Conservation (phyloP, 1,140 invertebrate genomes). For the Calliphora vicina region DNA sequence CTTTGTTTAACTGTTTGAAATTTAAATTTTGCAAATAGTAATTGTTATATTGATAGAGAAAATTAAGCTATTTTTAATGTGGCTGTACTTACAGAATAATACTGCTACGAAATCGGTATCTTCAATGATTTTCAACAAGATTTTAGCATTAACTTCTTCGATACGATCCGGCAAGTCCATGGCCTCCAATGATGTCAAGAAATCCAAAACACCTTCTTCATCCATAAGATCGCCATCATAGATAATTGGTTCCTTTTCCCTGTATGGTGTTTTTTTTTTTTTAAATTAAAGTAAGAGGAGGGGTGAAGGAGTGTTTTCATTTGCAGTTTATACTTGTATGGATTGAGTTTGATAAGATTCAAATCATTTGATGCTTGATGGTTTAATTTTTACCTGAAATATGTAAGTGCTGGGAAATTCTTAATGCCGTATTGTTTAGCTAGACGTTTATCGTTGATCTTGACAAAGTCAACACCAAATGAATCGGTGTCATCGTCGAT, state of each 20-base stretch:
- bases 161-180: conserved; percentile 95
- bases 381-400: conserved; percentile 72
- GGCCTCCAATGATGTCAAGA: conserved; percentile 90
- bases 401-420: conserved; percentile 92
- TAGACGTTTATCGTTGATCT: conserved; percentile 94
- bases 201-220: conserved; percentile 91
- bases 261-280: conserved; percentile 32
- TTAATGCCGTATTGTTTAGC: conserved; percentile 95
- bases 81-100: conserved; percentile 86
- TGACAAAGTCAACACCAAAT: conserved; percentile 93
- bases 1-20: conserved; percentile 4
- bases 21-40: not conserved
- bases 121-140: conserved; percentile 89
- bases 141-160: conserved; percentile 93
- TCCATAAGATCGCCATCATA: conserved; percentile 96
- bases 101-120: conserved; percentile 92
- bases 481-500: conserved; percentile 94
- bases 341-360: no score
- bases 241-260: conserved; percentile 90
- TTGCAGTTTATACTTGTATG: not conserved
- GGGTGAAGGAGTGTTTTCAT: not conserved
- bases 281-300: no score
- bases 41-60: conserved; percentile 37
- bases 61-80: not conserved
- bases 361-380: not conserved